A percentile compares a stretch with the other conserved stretches of the same genome.
Evolutionary conservation across 2,797 vertebrate genomes (phyloP).

Genomic region (Clarias platycephalus): DNA sequence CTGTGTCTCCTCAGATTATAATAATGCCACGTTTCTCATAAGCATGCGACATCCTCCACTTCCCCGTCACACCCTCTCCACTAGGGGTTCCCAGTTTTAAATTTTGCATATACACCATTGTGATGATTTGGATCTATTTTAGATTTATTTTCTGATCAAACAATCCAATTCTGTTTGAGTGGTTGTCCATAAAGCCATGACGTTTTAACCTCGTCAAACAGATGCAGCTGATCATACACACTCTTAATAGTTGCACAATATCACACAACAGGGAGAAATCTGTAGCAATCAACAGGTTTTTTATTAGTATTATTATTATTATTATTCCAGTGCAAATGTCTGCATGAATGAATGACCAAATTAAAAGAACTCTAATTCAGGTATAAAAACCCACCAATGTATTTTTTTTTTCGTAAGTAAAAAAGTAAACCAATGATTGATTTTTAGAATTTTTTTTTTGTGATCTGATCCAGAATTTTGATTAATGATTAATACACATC

Average conservation of each 20-base stretch:
- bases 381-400: background rate
- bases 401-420: background rate
- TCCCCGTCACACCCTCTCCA: conserved; percentile 23
- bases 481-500: too few species aligned
- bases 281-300: background rate
- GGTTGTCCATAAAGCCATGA: background rate
- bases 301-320: too few species aligned
- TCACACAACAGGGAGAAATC: background rate
- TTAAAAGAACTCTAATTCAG: background rate
- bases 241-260: background rate
- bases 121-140: background rate
- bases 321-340: too few species aligned
- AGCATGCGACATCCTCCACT: conserved; percentile 11
- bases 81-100: background rate
- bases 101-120: background rate
- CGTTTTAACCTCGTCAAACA: background rate
- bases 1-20: conserved; percentile 39
- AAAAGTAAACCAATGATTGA: background rate
- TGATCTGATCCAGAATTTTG: too few species aligned
- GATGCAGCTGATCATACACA: background rate
- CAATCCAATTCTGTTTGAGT: background rate
- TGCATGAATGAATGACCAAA: background rate
- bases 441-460: too few species aligned
- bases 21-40: conserved; percentile 34
- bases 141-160: background rate